phyloP scores from a whole-genome alignment of 2,113 vertebrate species.

The Leiothrix lutea region DNA sequence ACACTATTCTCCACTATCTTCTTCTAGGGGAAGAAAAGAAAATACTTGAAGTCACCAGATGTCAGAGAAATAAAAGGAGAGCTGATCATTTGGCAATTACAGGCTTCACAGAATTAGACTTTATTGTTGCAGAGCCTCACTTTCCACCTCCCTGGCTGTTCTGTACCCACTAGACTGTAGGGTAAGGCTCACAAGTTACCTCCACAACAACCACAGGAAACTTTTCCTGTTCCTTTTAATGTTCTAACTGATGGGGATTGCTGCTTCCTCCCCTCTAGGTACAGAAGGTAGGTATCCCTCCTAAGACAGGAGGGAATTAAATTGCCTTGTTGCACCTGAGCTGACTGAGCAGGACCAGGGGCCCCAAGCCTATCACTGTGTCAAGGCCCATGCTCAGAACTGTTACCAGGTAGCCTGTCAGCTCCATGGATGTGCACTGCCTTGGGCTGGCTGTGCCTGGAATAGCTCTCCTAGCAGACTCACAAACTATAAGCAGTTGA shows the following conservation, averaged over 20 bases:
- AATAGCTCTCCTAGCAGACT: background rate
- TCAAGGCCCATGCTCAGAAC: background rate
- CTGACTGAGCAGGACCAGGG: background rate
- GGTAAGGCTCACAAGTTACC: background rate
- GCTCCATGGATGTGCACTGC: background rate
- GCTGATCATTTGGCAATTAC: background rate
- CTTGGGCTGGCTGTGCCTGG: background rate
- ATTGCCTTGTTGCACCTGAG: background rate
- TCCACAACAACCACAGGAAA: background rate
- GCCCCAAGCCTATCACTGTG: fast-evolving
- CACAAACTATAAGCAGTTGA: background rate
- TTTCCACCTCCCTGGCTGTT: fast-evolving
- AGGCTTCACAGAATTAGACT: background rate
- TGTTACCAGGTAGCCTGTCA: background rate
- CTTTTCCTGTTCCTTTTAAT: no score
- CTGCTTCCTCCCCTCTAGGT: background rate
- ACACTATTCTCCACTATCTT: background rate
- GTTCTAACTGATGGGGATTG: fast-evolving
- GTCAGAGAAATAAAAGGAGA: background rate
- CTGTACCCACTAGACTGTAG: background rate
- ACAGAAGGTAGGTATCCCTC: background rate
- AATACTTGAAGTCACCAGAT: background rate
- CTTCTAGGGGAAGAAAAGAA: background rate
- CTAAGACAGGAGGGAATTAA: background rate
- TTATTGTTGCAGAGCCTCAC: background rate